Evolutionary conservation across 2,888 invertebrate species (phyloP), one percentile per base, ranked within the genome.

Genomic region (Caenorhabditis zanzibari): DNA sequence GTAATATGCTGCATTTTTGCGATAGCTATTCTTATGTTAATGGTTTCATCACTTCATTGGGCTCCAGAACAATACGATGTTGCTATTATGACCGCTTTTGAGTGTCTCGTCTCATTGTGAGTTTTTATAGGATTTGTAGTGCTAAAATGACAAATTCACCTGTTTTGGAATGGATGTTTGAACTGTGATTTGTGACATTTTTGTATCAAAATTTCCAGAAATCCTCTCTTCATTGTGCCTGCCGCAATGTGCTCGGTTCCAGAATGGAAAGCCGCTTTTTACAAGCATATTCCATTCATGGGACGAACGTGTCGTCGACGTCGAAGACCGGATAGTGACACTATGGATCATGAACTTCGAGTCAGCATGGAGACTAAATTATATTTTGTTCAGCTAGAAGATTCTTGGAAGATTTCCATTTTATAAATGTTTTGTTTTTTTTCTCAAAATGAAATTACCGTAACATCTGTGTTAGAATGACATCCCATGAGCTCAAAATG

Each of bases 141-240:
- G 6, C 24, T 5, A n/a, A 61, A 38, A 24, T 32, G 9, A 14
- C 4, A 32, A 58, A 32, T 24, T 35, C 66, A 66, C 49, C 66
- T 66, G 66, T 52, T 66, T 41, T 44, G 44, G 24, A 1, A 10
- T 1, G 47, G 35, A 63, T 63, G 44, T 47, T 47, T 63, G 44
- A 63, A 63, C 44, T 9, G 44, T 44, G 63, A 44, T 59, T 49
- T 47, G 47, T 41, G 32, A 16, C 52, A 38, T 32, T 69, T 69
- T n/a, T 35, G 2, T 22, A 19, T 10, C 24, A 1, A 16, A 10
- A 7, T 24, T 66, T 73, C 12, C 68, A 81, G 80, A 74, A 81
- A 81, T 22, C 80, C 80, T 14, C 61, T 81, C 7, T 81, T 81
- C 73, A 59, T 81, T 26, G 80, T 73, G 1, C 80, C 80, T 16